These are phyloP conservation scores for Bovichtus diacanthus DNA, from an alignment of 2,797 vertebrate species.

Conservation along the genomic window DNA sequence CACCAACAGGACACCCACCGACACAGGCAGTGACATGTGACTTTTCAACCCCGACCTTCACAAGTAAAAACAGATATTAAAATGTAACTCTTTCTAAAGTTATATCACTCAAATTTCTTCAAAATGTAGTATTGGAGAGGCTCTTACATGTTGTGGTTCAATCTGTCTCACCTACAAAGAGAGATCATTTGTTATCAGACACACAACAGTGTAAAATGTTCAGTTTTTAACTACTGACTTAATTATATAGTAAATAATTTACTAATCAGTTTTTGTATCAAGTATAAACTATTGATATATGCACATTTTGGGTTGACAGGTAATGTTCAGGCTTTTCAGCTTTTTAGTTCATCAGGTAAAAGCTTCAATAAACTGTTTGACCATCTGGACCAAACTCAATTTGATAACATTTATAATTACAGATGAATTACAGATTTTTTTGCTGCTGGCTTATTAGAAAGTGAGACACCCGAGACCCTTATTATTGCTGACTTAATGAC, in stretches of 20 bases:
- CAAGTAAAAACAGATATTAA: not conserved
- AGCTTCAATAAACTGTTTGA: not conserved
- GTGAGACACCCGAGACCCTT: not conserved
- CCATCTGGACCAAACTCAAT: not conserved
- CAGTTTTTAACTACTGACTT: not conserved
- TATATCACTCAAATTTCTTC: not conserved
- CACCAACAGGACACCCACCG: slow-evolving; percentile 74
- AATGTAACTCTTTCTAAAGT: not conserved
- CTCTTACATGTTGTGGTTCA: slow-evolving; percentile 62
- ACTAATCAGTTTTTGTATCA: not conserved
- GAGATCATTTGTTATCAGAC: not conserved
- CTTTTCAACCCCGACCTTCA: slow-evolving; percentile 72
- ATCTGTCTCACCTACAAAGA: slow-evolving; percentile 18
- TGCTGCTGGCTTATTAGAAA: not conserved
- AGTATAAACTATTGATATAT: not conserved
- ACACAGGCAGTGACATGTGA: slow-evolving; percentile 74
- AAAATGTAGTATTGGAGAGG: not conserved
- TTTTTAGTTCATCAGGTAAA: not conserved
- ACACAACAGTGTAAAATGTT: not conserved
- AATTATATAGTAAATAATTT: not conserved
- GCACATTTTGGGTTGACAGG: not conserved
- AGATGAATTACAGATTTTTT: not conserved
- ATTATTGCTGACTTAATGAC: not conserved
- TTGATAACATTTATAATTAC: not conserved
- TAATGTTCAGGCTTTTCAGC: not conserved